Evolutionary conservation across 2,888 invertebrate genomes (phyloP), one percentile per base, ranked within the genome.

Genomic region (Ochropacha duplaris): DNA sequence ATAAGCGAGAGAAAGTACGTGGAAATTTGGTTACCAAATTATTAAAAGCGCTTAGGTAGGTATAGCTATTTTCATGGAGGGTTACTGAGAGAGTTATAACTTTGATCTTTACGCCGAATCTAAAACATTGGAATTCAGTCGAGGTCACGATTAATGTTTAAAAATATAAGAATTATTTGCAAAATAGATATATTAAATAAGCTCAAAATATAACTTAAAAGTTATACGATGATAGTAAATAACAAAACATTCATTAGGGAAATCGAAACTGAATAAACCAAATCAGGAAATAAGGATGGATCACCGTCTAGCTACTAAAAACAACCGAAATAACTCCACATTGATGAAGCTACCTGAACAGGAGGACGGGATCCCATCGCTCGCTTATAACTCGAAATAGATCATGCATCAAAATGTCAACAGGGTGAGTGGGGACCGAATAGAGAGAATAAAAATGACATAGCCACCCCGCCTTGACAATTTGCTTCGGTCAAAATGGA

Each of bases 341-440:
- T 9, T 44, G 44, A 44, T 44, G 19, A 44, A 44, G 58, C 62
- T 71, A 76, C 76, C 73, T 75, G 72, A 67, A 60, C 59, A 61
- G 59, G 66, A 61, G 55, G 65, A 57, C 62, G 51, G 58, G 66
- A n/a, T 6, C 68, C 63, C 72, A 68, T 69, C 69, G 69, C 76
- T 73, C 66, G 44, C 44, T 44, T 44, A 69, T 71, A 72, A 69
- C 71, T 68, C 69, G 72, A 76, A 78, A 79, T 75, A 78, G 77
- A 81, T 81, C 82, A 83, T 83, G 80, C 82, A 82, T 87, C 87
- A 87, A 85, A 78, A 73, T 80, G 86, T 85, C 87, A 87, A 76
- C 82, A 66, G 55, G 54, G 65, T 79, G 85, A 85, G 82, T 69
- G 77, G 81, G 84, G 82, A 71, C 69, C 69, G 71, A 72, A 72